Evolutionary conservation across 2,888 invertebrate genomes (phyloP).

Genomic region (Athripsodes cinereus): DNA sequence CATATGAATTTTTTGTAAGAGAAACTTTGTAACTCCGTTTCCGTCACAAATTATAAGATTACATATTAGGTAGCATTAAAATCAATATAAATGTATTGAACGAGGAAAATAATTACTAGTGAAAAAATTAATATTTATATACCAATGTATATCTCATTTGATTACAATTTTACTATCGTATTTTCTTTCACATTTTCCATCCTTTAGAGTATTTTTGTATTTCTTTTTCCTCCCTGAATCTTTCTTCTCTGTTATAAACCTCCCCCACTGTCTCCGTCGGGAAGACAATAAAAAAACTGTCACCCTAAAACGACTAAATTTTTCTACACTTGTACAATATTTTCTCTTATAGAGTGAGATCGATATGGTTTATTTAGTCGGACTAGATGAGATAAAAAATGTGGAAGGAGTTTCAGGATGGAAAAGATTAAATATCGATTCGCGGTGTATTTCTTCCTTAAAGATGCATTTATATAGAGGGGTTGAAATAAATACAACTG

Average conservation of each 20-base stretch:
- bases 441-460: constrained; percentile 17
- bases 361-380: background rate
- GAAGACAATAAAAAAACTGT: constrained; percentile 24
- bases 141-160: background rate
- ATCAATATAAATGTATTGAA: too few relatives aligned
- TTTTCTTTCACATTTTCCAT: background rate
- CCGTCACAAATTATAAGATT: too few relatives aligned
- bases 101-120: background rate
- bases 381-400: constrained; percentile 1
- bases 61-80: too few relatives aligned
- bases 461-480: constrained; percentile 15
- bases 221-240: constrained; percentile 2
- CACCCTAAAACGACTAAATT: constrained; percentile 25
- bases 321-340: constrained; percentile 22
- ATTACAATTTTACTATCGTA: too few relatives aligned
- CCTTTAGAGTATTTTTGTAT: background rate
- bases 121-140: background rate
- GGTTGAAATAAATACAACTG: constrained; percentile 6
- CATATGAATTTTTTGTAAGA: too few relatives aligned
- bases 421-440: constrained; percentile 22
- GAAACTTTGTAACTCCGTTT: too few relatives aligned
- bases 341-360: constrained; percentile 6
- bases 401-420: background rate
- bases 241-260: background rate
- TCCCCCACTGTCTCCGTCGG: constrained; percentile 2